These are phyloP conservation scores for Yoshiicerus persimilis DNA, from an alignment of 1,140 invertebrate species.

Conservation along the genomic window DNA sequence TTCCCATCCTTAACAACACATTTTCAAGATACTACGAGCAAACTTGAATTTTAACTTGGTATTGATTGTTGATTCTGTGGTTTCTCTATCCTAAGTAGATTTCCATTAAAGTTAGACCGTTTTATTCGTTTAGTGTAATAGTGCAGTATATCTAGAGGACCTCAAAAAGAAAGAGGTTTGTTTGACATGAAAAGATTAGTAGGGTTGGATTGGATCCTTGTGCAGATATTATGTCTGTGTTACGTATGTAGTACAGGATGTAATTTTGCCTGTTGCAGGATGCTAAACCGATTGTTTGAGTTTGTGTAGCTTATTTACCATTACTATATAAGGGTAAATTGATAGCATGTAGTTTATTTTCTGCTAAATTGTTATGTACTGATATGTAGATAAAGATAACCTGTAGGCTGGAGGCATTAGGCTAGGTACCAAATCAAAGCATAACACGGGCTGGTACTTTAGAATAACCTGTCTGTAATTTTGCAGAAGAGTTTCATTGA, in stretches of 20 bases:
- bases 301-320: not conserved
- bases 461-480: not conserved
- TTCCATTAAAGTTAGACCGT: not conserved
- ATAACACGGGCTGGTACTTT: not conserved
- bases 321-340: not conserved
- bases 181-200: not conserved
- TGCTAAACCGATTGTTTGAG: not conserved
- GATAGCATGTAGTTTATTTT: not conserved
- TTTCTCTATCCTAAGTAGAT: not conserved
- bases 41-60: not conserved
- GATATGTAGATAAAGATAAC: not conserved
- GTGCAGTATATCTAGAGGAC: too few species aligned
- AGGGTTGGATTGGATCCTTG: not conserved
- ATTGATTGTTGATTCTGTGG: not conserved
- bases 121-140: not conserved
- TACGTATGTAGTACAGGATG: not conserved
- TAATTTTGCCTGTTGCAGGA: not conserved
- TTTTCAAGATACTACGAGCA: too few species aligned
- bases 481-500: not conserved
- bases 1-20: not conserved
- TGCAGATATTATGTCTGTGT: not conserved
- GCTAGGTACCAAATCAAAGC: not conserved
- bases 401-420: not conserved
- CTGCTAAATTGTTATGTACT: not conserved
- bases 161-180: not conserved